Conservation (phyloP, 2,113 vertebrate genomes). For the Indicator maculatus region DNA sequence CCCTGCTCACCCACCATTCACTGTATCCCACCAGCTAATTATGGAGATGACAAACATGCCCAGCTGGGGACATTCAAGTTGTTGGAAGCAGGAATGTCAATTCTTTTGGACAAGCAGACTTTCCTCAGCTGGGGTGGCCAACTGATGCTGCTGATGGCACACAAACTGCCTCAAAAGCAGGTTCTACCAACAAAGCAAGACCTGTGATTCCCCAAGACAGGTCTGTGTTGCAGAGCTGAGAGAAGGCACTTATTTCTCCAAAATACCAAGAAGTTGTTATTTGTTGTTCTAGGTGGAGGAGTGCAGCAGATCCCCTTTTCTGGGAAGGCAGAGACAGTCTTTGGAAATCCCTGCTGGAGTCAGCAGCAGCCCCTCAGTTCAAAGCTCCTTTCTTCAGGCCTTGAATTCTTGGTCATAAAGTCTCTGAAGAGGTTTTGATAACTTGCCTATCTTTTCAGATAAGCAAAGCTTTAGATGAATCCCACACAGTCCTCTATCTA, state of each 20-base stretch:
- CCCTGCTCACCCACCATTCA: background rate
- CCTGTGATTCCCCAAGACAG: background rate
- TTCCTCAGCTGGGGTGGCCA: background rate
- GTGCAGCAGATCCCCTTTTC: background rate
- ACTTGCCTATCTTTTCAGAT: conserved; percentile 61
- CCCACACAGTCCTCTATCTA: conserved; percentile 51
- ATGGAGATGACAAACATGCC: background rate
- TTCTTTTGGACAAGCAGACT: background rate
- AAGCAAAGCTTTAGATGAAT: conserved; percentile 63
- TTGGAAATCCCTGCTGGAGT: conserved; percentile 57
- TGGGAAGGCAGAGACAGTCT: background rate
- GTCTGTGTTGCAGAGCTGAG: background rate
- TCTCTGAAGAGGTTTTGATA: conserved; percentile 67
- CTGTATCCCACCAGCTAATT: conserved; percentile 2
- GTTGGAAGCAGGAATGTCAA: background rate
- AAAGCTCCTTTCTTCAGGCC: conserved; percentile 60
- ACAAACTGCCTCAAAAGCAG: background rate
- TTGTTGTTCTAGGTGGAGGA: background rate
- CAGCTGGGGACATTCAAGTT: background rate
- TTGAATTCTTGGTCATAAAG: conserved; percentile 51
- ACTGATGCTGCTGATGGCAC: background rate
- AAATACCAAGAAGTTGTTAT: background rate
- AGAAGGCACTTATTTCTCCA: background rate
- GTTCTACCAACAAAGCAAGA: background rate
- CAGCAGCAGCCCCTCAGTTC: conserved; percentile 40